Evolutionary conservation across 2,113 vertebrate species (phyloP).

Genomic region (Ellobius talpinus): DNA sequence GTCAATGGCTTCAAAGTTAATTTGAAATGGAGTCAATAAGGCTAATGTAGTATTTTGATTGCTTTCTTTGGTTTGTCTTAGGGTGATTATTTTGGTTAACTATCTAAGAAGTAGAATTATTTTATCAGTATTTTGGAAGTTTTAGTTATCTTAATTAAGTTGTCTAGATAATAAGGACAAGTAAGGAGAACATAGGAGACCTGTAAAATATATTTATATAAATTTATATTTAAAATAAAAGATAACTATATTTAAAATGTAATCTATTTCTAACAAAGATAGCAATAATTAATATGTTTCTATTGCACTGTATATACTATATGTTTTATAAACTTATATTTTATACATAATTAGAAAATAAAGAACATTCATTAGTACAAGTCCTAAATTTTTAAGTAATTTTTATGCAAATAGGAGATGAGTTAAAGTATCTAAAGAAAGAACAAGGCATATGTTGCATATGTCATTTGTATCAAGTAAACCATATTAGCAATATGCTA

Average conservation of each 20-base stretch:
- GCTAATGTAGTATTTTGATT: background rate
- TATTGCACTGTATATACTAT: background rate
- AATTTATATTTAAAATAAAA: background rate
- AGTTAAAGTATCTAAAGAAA: background rate
- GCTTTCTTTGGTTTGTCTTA: background rate
- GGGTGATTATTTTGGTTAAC: background rate
- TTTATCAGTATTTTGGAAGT: background rate
- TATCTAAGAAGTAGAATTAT: background rate
- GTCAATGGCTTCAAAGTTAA: background rate
- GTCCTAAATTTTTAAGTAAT: background rate
- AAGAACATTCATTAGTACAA: background rate
- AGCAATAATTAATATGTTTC: background rate
- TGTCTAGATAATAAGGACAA: background rate
- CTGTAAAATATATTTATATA: background rate
- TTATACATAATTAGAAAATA: background rate
- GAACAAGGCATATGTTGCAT: background rate
- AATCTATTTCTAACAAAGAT: background rate
- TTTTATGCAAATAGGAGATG: background rate
- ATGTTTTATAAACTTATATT: background rate
- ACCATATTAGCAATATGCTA: background rate
- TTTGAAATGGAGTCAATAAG: background rate
- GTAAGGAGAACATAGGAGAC: background rate
- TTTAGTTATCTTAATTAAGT: background rate
- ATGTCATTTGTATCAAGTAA: background rate
- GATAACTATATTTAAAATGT: too few relatives aligned